phyloP scores from a whole-genome alignment of 2,888 invertebrate species.

The Clistopyga incitator region DNA sequence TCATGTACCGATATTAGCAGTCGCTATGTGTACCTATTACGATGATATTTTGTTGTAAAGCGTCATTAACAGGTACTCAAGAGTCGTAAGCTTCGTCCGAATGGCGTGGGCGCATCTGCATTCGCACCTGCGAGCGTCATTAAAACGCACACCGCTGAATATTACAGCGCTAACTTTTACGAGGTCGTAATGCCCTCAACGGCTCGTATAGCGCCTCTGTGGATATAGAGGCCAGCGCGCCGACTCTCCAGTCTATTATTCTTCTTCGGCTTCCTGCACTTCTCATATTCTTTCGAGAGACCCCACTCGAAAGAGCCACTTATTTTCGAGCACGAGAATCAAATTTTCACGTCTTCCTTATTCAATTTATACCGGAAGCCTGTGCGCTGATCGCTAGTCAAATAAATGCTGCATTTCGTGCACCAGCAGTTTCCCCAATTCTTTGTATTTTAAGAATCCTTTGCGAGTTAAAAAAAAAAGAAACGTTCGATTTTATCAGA shows the following conservation, averaged over 20 bases:
- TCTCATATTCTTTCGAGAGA: conserved; percentile 2
- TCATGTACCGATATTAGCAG: conserved; percentile 55
- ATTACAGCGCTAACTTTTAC: conserved; percentile 75
- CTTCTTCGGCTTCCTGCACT: conserved; percentile 20
- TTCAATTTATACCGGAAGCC: not conserved
- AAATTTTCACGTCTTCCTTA: not conserved
- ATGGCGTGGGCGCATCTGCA: conserved; percentile 69
- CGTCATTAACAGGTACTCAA: conserved; percentile 77
- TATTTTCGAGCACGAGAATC: not conserved
- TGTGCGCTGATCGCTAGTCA: too few relatives aligned
- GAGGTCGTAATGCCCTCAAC: conserved; percentile 74
- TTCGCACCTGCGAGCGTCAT: conserved; percentile 75
- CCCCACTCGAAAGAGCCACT: not conserved
- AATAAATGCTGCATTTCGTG: too few relatives aligned
- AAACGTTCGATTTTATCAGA: too few relatives aligned
- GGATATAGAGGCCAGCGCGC: conserved; percentile 23
- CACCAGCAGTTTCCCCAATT: too few relatives aligned
- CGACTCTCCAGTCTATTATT: conserved; percentile 34
- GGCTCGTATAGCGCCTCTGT: conserved; percentile 48
- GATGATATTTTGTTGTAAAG: conserved; percentile 71
- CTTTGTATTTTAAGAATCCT: too few relatives aligned
- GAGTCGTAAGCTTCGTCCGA: conserved; percentile 67
- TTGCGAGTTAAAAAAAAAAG: too few relatives aligned
- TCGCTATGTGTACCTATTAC: conserved; percentile 41
- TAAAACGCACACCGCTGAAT: conserved; percentile 77